Conservation (phyloP, 2,888 invertebrate species). For the Chrysina gloriosa region DNA sequence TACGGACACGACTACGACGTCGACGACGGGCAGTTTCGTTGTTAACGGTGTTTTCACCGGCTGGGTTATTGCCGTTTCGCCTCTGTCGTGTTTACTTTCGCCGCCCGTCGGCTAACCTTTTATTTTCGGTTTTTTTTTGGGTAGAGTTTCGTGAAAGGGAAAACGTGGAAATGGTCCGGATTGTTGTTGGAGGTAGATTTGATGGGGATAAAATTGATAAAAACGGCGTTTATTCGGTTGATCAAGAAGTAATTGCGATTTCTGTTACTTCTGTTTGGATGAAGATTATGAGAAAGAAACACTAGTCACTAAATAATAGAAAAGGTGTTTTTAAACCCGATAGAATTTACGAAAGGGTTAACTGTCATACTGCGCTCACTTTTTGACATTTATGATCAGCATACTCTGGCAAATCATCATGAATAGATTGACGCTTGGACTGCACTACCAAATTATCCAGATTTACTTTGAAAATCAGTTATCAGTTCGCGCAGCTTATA, state of each 20-base stretch:
- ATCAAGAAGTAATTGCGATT: too few species aligned
- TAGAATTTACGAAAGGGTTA: too few species aligned
- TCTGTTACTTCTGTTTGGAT: too few species aligned
- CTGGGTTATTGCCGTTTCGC: conserved; percentile 10
- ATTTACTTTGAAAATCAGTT: too few species aligned
- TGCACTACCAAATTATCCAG: too few species aligned
- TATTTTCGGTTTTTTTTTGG: neutral
- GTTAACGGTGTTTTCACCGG: conserved; percentile 32
- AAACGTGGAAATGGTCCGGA: conserved; percentile 2
- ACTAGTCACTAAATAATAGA: neutral
- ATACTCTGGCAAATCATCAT: too few species aligned
- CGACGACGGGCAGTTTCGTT: conserved; percentile 21
- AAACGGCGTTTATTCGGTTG: too few species aligned
- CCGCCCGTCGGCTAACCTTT: too few species aligned
- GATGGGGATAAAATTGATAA: neutral
- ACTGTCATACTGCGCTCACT: too few species aligned
- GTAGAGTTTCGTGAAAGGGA: neutral
- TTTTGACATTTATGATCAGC: too few species aligned
- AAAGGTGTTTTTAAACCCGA: neutral
- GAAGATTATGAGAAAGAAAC: neutral
- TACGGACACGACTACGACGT: conserved; percentile 5
- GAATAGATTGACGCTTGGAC: too few species aligned
- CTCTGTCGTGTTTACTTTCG: conserved; percentile 8
- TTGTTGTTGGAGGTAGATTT: neutral
- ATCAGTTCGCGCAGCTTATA: too few species aligned